A percentile compares a stretch with the other conserved stretches of the same genome.
Evolutionary conservation across 2,888 invertebrate genomes (phyloP).

Genomic region (Lagria hirta): DNA sequence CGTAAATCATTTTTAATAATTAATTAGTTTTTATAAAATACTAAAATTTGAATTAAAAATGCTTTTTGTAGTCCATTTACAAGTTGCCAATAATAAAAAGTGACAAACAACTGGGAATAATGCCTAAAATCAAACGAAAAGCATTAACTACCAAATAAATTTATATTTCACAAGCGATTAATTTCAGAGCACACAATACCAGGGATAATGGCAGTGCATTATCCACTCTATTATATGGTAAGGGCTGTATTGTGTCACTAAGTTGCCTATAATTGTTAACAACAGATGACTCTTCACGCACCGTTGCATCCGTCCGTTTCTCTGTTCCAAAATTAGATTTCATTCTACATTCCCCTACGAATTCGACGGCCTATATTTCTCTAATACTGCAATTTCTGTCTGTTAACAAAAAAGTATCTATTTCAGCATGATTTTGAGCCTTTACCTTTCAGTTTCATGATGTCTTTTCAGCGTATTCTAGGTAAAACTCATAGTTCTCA

Average conservation of each 20-base stretch:
- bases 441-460: conserved; percentile 17
- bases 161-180: conserved; percentile 54
- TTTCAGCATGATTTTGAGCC: conserved; percentile 20
- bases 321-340: conserved; percentile 18
- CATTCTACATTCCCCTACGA: conserved; percentile 2
- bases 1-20: too few species aligned
- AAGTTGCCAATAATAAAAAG: too few species aligned
- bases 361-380: background rate
- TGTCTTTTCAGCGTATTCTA: conserved; percentile 25
- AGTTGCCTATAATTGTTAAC: conserved; percentile 55
- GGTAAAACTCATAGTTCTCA: conserved; percentile 8
- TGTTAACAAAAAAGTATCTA: conserved; percentile 20
- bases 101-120: too few species aligned
- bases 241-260: conserved; percentile 53
- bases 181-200: conserved; percentile 47
- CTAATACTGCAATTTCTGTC: background rate
- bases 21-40: too few species aligned
- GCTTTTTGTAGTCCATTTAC: too few species aligned
- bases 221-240: conserved; percentile 50
- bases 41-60: too few species aligned
- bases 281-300: conserved; percentile 52
- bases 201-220: conserved; percentile 50
- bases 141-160: conserved; percentile 45
- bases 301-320: conserved; percentile 33
- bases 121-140: conserved; percentile 21